Percentiles rank a stretch among this genome's conserved stretches.
phyloP scores from a whole-genome alignment of 2,113 vertebrate genomes.

The Pica pica region DNA sequence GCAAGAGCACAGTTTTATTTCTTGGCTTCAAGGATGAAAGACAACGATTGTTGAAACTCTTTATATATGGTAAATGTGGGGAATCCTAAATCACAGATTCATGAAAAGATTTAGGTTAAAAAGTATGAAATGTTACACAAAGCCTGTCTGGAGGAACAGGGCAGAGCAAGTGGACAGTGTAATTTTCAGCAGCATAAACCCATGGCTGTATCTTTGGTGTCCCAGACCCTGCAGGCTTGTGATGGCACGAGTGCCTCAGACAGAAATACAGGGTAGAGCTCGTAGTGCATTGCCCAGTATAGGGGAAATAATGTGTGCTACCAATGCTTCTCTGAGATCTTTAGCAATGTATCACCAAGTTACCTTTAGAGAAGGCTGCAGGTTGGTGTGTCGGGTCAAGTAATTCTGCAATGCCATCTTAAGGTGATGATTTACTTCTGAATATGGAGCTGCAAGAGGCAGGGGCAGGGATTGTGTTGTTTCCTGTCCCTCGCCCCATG shows the following conservation, averaged over 20 bases:
- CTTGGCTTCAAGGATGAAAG: background rate
- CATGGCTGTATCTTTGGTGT: background rate
- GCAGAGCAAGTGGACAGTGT: background rate
- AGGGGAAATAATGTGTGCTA: background rate
- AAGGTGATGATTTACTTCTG: background rate
- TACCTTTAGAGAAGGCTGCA: background rate
- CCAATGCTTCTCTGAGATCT: rapidly evolving
- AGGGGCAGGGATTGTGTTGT: background rate
- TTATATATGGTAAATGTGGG: background rate
- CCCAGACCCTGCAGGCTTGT: background rate
- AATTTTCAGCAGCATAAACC: background rate
- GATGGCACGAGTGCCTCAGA: background rate
- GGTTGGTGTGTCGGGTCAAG: background rate
- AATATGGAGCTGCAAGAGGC: background rate
- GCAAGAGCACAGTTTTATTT: background rate
- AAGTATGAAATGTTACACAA: background rate
- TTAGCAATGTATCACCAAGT: background rate
- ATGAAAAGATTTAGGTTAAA: background rate
- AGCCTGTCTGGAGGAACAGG: background rate
- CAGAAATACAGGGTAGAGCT: background rate
- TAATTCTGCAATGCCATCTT: background rate
- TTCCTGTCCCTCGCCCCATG: rapidly evolving
- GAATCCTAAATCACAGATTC: background rate
- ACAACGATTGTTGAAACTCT: background rate
- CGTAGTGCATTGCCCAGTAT: background rate